Percentiles rank a stretch among this genome's conserved stretches.
These are phyloP conservation scores for Aphyosemion australe DNA, from an alignment of 2,113 vertebrate species.

Conservation along the genomic window DNA sequence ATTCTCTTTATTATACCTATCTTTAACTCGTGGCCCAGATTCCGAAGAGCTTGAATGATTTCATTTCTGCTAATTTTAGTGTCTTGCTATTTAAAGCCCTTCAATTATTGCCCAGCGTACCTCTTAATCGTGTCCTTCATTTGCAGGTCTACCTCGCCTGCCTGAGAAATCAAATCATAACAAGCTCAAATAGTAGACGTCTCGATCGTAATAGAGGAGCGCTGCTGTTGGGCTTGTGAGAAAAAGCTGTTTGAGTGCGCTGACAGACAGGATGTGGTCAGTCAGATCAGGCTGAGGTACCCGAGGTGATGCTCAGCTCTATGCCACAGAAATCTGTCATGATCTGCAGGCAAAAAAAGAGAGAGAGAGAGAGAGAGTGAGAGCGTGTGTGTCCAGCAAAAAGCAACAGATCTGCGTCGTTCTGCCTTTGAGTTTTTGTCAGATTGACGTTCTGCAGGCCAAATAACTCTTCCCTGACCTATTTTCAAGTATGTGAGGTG, in stretches of 20 bases:
- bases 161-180: slow-evolving; percentile 39
- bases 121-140: slow-evolving; percentile 48
- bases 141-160: slow-evolving; percentile 12
- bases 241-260: slow-evolving; percentile 48
- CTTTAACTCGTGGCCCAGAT: slow-evolving; percentile 74
- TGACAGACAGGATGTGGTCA: slow-evolving; percentile 79
- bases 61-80: slow-evolving; percentile 66
- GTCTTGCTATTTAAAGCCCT: slow-evolving; percentile 66
- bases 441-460: slow-evolving; percentile 19
- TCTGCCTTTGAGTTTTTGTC: slow-evolving; percentile 29
- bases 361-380: background rate
- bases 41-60: slow-evolving; percentile 54
- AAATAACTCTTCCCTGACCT: slow-evolving; percentile 32
- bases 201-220: slow-evolving; percentile 28
- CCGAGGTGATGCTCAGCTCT: slow-evolving; percentile 48
- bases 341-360: slow-evolving; percentile 30
- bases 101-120: slow-evolving; percentile 20
- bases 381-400: slow-evolving; percentile 34
- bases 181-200: background rate
- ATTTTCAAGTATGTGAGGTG: slow-evolving; percentile 35
- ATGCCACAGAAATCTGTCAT: slow-evolving; percentile 47
- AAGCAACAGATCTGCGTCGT: slow-evolving; percentile 34
- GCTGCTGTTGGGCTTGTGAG: slow-evolving; percentile 45
- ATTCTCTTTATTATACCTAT: slow-evolving; percentile 58
- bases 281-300: slow-evolving; percentile 53